Evolutionary conservation across 1,140 invertebrate species (phyloP).

Genomic region (Lethocerus indicus): DNA sequence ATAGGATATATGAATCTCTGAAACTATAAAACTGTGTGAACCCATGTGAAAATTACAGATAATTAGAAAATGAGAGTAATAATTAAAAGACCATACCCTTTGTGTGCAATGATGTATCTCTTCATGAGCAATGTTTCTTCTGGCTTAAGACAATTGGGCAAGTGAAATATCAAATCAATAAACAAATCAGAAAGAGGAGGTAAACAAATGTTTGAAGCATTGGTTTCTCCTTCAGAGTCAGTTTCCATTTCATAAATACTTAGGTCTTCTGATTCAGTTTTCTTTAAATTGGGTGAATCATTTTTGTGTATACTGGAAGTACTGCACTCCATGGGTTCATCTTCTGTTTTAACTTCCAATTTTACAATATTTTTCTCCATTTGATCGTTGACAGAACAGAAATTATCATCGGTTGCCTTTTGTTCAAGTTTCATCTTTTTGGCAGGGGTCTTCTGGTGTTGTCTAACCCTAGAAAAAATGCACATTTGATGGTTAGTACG

Average conservation of each 20-base stretch:
- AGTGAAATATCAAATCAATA: constrained; percentile 8
- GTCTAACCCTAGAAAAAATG: background rate
- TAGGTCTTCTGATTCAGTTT: background rate
- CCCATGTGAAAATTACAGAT: too few relatives aligned
- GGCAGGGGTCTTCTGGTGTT: background rate
- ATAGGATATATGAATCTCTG: background rate
- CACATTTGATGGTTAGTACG: background rate
- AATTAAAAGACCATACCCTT: constrained; percentile 12
- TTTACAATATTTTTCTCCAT: constrained; percentile 1
- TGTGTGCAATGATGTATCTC: constrained; percentile 17
- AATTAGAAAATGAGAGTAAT: background rate
- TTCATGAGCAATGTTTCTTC: constrained; percentile 6
- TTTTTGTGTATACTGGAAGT: background rate
- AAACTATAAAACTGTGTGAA: too few relatives aligned
- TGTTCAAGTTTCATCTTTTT: background rate
- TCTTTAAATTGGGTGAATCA: background rate
- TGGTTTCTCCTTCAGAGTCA: constrained; percentile 11
- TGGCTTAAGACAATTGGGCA: constrained; percentile 7
- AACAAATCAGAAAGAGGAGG: constrained; percentile 13
- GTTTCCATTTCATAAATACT: constrained; percentile 15
- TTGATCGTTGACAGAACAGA: background rate
- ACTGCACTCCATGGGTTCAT: too few relatives aligned
- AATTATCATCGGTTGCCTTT: background rate
- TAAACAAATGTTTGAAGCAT: background rate
- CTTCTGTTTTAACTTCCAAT: background rate